A percentile compares a stretch with the other conserved stretches of the same genome.
phyloP scores from a whole-genome alignment of 2,797 vertebrate genomes.

The Falco concolor region DNA sequence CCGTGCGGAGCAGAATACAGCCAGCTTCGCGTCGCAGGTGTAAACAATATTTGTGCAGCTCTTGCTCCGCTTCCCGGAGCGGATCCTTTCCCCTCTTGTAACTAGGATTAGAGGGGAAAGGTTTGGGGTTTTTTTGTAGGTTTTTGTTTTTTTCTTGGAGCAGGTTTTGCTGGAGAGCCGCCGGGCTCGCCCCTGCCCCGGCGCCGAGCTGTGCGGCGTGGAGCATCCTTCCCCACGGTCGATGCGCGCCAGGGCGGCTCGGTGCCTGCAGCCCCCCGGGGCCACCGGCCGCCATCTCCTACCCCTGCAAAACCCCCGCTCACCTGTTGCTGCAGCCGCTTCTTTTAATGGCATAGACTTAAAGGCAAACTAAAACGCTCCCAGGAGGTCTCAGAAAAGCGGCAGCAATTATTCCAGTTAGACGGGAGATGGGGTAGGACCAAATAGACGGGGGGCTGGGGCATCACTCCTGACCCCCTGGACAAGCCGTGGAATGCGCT shows the following conservation, averaged over 20 bases:
- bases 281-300: not conserved
- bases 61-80: not conserved
- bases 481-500: not conserved
- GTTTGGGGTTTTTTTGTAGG: not conserved
- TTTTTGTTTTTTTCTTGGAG: not conserved
- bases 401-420: not conserved
- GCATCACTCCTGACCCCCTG: not conserved
- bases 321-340: conserved; percentile 37
- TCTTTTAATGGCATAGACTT: not conserved
- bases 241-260: not conserved
- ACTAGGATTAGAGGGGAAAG: not conserved
- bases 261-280: not conserved
- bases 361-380: not conserved
- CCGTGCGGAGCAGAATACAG: conserved; percentile 56
- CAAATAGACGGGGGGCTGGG: not conserved
- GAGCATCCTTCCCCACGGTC: conserved; percentile 29
- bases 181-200: not conserved
- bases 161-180: not conserved
- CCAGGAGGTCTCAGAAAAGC: not conserved
- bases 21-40: conserved; percentile 68
- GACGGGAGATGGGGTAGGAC: not conserved
- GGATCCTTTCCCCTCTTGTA: not conserved
- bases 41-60: conserved; percentile 50
- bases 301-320: not conserved
- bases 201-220: not conserved